phyloP scores from a whole-genome alignment of 2,797 vertebrate genomes.

The Orestias chungarensis region DNA sequence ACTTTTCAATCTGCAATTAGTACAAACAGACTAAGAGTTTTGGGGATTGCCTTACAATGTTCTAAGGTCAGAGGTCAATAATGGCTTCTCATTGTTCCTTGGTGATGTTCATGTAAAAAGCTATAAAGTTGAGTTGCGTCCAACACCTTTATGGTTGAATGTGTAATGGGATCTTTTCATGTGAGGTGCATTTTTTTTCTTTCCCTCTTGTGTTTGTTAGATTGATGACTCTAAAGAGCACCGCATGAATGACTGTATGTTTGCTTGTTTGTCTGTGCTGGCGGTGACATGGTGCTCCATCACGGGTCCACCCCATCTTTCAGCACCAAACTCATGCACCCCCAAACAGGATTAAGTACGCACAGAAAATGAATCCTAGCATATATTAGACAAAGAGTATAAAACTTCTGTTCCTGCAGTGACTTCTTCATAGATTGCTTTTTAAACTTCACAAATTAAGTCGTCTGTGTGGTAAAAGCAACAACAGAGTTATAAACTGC shows the following conservation, averaged over 20 bases:
- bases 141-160: neutral
- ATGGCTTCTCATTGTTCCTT: too few relatives aligned
- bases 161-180: neutral
- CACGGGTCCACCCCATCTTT: neutral
- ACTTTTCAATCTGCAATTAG: neutral
- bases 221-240: neutral
- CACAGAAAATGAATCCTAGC: neutral
- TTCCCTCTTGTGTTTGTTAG: neutral
- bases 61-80: neutral
- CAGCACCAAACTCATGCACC: neutral
- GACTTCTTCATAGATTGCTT: neutral
- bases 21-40: neutral
- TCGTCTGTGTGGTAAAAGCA: slow-evolving; percentile 4
- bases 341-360: neutral
- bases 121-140: neutral
- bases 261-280: neutral
- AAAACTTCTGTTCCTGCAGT: neutral
- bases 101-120: neutral
- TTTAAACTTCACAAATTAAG: neutral
- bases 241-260: neutral
- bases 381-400: neutral
- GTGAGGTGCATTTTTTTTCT: neutral
- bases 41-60: neutral
- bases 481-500: slow-evolving; percentile 2
- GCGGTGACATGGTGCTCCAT: neutral